Conservation (phyloP, 2,888 invertebrate species). For the Hyposoter dolosus region DNA sequence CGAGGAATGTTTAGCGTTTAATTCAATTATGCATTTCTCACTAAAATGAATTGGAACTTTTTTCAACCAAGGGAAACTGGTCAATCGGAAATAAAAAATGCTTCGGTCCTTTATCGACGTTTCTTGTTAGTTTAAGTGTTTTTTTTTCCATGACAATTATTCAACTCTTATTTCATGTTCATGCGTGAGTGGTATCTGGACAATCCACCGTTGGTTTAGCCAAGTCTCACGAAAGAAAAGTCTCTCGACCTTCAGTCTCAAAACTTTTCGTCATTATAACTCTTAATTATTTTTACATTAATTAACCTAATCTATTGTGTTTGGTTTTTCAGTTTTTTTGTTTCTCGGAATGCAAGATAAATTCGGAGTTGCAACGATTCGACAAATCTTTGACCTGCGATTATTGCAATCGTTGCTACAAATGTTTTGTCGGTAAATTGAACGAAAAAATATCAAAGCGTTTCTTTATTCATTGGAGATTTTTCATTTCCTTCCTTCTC, state of each 20-base stretch:
- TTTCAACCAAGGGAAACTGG: neutral
- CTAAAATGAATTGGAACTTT: slow-evolving; percentile 11
- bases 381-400: neutral
- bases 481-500: neutral
- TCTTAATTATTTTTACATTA: slow-evolving; percentile 17
- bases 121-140: neutral
- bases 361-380: neutral
- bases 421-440: neutral
- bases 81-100: slow-evolving; percentile 27
- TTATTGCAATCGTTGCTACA: neutral
- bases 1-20: neutral
- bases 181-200: slow-evolving; percentile 48
- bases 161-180: neutral
- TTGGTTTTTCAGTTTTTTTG: neutral
- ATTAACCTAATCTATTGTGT: slow-evolving; percentile 18
- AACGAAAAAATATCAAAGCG: neutral
- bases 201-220: slow-evolving; percentile 62
- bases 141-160: slow-evolving; percentile 21
- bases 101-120: neutral
- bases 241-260: neutral
- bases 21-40: neutral
- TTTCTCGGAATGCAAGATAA: neutral
- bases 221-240: slow-evolving; percentile 16
- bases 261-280: slow-evolving; percentile 15
- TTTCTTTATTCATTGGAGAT: neutral